phyloP scores from a whole-genome alignment of 92 coral and sea anemone genomes.

The Porites evermanni region DNA sequence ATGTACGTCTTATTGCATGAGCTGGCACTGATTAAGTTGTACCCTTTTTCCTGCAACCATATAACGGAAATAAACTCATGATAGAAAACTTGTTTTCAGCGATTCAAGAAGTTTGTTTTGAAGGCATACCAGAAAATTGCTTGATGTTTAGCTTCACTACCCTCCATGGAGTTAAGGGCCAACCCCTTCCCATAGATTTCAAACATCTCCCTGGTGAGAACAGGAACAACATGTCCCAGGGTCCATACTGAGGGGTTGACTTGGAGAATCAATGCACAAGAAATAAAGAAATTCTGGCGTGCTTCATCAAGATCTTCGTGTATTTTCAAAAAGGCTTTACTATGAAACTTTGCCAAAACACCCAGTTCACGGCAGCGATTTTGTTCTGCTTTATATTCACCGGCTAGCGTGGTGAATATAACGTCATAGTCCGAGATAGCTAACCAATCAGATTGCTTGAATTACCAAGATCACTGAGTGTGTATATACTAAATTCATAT shows the following conservation, averaged over 20 bases:
- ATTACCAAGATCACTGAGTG: too few relatives aligned
- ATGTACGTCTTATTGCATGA: conserved; percentile 43
- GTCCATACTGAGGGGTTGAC: conserved; percentile 55
- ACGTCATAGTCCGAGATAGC: too few relatives aligned
- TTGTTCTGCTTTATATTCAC: too few relatives aligned
- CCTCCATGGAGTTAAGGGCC: conserved; percentile 64
- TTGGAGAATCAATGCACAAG: conserved; percentile 46
- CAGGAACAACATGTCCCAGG: conserved; percentile 55
- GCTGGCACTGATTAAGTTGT: conserved; percentile 35
- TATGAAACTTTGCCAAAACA: too few relatives aligned
- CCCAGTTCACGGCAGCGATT: too few relatives aligned
- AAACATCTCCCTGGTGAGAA: conserved; percentile 54
- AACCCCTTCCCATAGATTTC: conserved; percentile 58
- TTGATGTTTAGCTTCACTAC: conserved; percentile 69
- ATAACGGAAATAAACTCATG: conserved; percentile 59
- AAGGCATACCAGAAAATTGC: conserved; percentile 49
- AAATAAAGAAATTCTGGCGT: conserved; percentile 26
- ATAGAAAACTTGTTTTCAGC: conserved; percentile 58
- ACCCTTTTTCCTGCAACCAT: conserved; percentile 59
- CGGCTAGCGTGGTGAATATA: too few relatives aligned
- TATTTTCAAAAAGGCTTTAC: too few relatives aligned
- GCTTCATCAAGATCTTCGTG: conserved; percentile 26
- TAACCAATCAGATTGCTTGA: too few relatives aligned
- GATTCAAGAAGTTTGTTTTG: conserved; percentile 37
- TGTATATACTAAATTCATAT: too few relatives aligned